phyloP scores from a whole-genome alignment of 1,140 invertebrate species.

The Drosophila nigrodunni region DNA sequence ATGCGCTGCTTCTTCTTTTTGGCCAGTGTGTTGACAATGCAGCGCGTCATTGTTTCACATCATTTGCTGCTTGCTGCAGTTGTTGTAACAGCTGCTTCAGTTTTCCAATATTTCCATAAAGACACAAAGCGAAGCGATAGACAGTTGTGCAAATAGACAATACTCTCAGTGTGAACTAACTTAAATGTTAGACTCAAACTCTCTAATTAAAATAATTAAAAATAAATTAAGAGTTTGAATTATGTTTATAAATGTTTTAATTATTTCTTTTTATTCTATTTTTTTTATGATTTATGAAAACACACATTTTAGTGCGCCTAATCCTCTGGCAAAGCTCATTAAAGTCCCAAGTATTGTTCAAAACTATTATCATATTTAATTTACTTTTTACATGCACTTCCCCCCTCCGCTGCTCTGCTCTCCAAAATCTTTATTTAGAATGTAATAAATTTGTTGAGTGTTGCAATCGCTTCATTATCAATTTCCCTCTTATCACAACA shows the following conservation, averaged over 20 bases:
- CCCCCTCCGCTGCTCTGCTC: background rate
- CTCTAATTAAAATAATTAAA: too few species aligned
- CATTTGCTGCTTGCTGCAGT: constrained; percentile 35
- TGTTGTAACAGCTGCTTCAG: constrained; percentile 40
- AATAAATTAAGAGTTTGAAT: too few species aligned
- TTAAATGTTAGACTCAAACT: background rate
- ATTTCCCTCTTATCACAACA: constrained; percentile 39
- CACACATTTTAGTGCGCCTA: background rate
- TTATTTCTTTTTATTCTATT: too few species aligned
- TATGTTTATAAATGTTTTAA: too few species aligned
- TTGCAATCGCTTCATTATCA: constrained; percentile 47
- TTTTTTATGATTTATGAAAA: background rate
- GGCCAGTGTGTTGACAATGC: constrained; percentile 22
- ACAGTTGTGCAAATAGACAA: constrained; percentile 27
- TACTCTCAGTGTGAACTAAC: too few species aligned
- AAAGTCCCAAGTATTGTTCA: background rate
- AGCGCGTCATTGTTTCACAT: constrained; percentile 14
- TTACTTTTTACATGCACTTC: background rate
- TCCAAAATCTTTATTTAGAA: constrained; percentile 22
- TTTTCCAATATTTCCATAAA: constrained; percentile 2
- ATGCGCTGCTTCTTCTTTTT: constrained; percentile 38
- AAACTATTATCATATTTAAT: constrained; percentile 17
- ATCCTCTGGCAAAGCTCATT: constrained; percentile 20
- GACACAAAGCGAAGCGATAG: constrained; percentile 26
- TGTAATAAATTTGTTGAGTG: constrained; percentile 33